Evolutionary conservation across 2,113 vertebrate species (phyloP).

Genomic region (Pterophyllum scalare): DNA sequence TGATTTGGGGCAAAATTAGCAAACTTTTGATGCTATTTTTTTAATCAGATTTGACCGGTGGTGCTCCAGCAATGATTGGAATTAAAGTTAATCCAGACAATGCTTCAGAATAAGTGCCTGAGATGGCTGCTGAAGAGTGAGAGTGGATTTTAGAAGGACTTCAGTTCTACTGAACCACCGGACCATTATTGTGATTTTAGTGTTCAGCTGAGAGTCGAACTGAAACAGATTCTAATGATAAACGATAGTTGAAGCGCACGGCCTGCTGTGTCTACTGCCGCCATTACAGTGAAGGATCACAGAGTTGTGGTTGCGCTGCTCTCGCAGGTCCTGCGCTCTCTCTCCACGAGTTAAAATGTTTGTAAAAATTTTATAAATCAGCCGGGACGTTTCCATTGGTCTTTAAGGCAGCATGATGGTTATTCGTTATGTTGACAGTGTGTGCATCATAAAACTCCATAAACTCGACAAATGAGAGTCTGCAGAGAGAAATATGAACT

Average conservation of each 20-base stretch:
- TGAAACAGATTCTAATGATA: not conserved
- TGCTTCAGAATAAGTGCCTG: not conserved
- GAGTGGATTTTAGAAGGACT: not conserved
- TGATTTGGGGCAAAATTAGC: not conserved
- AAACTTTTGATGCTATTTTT: not conserved
- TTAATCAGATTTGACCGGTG: not conserved
- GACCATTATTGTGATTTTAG: not conserved
- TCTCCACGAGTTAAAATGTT: not conserved
- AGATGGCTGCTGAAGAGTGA: not conserved
- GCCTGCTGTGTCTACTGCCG: not conserved
- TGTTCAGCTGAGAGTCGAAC: not conserved
- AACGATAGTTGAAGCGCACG: not conserved
- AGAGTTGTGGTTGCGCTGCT: not conserved
- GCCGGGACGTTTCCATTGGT: not conserved
- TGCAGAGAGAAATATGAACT: not conserved
- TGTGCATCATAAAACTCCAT: not conserved
- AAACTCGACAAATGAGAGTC: not conserved
- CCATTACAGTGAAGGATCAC: not conserved
- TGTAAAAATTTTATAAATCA: not conserved
- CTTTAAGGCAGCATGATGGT: not conserved
- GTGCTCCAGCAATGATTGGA: not conserved
- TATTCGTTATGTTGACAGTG: not conserved
- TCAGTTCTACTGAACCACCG: not conserved
- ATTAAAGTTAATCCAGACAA: not conserved
- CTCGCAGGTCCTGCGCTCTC: not conserved